Base-by-base conservation (phyloP, 2,797 vertebrate species). In the Chloroceryle inda region DNA sequence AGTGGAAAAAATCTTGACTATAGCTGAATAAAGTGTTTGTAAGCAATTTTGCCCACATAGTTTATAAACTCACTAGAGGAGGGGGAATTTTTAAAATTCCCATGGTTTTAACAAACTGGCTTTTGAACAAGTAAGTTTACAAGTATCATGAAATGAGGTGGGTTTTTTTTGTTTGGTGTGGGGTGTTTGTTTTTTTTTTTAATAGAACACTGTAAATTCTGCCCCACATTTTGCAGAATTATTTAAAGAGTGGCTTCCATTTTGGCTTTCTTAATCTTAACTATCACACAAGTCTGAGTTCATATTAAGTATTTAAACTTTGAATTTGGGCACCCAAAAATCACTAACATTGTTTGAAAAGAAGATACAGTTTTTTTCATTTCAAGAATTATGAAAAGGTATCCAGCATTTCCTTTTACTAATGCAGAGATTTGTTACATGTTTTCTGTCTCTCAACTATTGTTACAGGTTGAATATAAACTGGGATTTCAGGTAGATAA, bases 401-500 rank as follows among this genome's bases (percentile, higher is more conserved):
- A 3, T 21, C 9, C 62, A 53, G 26, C 15, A 10, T 50, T 94
- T 89, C 22, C 55, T 76, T 66, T 38, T 83, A 22, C 7, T 72
- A 1, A 15, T 55, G 12, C 44, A 37, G 47, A 64, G 50, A 31
- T 12, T 92, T 74, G 59, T 61, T 53, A 84, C 6, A 0, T 64
- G 44, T 64, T 63, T 79, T 85, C 16, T 10, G 5, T 88, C 71
- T 84, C 63, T n/a, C 27, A 33, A 23, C 53, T 94, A 2, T 47
- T 67, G 50, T 89, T 91, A 23, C 91, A 99, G 99, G 99, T 99
- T 94, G 99, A 99, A 85, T 99, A 99, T 97, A 99, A 98, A 87
- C 97, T 99, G 87, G 99, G 98, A 81, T 99, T 99, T 98, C 98
- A 98, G 58, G 98, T 99, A 82, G 99, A 99, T 92, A 99, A 99